Evolutionary conservation across 2,113 vertebrate species (phyloP).

Genomic region (Varanus salvator): DNA sequence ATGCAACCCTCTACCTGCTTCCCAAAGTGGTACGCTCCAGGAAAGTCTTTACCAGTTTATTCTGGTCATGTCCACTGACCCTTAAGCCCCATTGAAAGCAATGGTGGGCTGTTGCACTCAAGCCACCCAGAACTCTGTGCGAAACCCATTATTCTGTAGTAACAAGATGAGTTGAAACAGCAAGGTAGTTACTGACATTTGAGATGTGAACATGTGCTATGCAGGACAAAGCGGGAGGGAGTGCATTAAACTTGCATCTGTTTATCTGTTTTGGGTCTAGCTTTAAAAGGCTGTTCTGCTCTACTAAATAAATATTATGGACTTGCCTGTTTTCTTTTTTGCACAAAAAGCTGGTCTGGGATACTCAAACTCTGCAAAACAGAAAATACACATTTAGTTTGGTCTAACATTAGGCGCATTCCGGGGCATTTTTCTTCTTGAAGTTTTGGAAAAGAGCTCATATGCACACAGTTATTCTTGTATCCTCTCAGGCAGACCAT

Average conservation of each 20-base stretch:
- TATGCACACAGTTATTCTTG: slow-evolving; percentile 49
- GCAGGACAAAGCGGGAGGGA: too few relatives aligned
- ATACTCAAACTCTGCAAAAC: slow-evolving; percentile 76
- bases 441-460: slow-evolving; percentile 40
- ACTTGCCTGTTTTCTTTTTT: slow-evolving; percentile 54
- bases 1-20: background rate
- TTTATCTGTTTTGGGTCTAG: slow-evolving; percentile 39
- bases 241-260: slow-evolving; percentile 34
- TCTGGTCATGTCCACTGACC: too few relatives aligned
- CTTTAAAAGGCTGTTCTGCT: slow-evolving; percentile 44
- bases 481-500: slow-evolving; percentile 78
- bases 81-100: background rate
- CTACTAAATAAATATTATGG: slow-evolving; percentile 57
- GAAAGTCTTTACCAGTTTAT: background rate
- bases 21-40: background rate
- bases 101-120: too few relatives aligned
- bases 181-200: background rate
- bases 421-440: slow-evolving; percentile 52
- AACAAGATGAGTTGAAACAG: background rate
- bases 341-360: slow-evolving; percentile 72
- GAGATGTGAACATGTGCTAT: background rate
- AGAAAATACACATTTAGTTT: slow-evolving; percentile 61
- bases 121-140: background rate
- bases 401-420: slow-evolving; percentile 33
- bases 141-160: background rate